Evolutionary conservation across 2,797 vertebrate genomes (phyloP), one percentile per base, ranked within the genome.

Genomic region (Molothrus aeneus): DNA sequence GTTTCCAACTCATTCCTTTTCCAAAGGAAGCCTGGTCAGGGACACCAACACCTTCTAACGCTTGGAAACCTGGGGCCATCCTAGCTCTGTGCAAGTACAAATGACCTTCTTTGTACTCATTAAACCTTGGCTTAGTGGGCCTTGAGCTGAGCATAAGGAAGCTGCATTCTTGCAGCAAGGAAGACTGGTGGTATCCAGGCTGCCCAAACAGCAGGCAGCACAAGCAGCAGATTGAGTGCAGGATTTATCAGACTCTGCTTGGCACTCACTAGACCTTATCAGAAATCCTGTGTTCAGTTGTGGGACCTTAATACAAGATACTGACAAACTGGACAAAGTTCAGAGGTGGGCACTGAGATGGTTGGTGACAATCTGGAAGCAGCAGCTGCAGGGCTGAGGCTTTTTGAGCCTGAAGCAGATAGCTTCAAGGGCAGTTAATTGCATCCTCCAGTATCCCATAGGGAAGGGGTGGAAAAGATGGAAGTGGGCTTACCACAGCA

Each of bases 101-200:
- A 25, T 2, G 0, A 72, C 25, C 13, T 80, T 42, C 17, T 77
- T 80, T 42, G 17, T 72, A 3, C 7, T 45, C 42, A 20, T 61
- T 72, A 72, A 85, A 72, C 7, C 12, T 13, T 20, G 20, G 25
- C 28, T 24, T n/a, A 10, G 28, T 38, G 25, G 68, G 36, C 59
- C 47, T n/a, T 2, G 1, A 74, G 31, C n/a, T 0, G 1, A 64
- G 31, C n/a, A 7, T 13, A 64, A 65, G 17, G 36, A 12, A 18
- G 26, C 57, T 45, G 32, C 56, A 43, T 26, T 29, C 34, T 24
- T 50, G 36, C 47, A 80, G 26, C n/a, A 40, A 74, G 40, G 43
- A 70, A 56, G 59, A 28, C 2, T 12, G 10, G 6, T 1, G 7
- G 15, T 42, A 22, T 13, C 42, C 2, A 6, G 50, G 28, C 26